phyloP scores from a whole-genome alignment of 2,888 invertebrate genomes.

The Agriopis marginaria region DNA sequence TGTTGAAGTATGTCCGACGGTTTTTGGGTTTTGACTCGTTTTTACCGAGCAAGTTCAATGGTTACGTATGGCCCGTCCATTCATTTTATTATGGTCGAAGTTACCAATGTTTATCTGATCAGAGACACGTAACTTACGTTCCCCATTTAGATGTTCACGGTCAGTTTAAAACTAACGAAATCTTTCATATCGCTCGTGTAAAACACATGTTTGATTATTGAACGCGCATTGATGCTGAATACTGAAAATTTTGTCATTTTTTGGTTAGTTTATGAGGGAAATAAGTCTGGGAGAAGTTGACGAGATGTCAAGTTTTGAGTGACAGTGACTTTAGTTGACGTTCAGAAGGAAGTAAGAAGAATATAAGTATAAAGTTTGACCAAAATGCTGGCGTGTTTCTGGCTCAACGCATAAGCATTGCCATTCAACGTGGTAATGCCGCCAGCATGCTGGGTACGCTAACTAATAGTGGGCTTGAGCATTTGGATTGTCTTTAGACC shows the following conservation, averaged over 20 bases:
- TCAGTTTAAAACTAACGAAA: background rate
- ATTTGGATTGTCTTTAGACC: no score
- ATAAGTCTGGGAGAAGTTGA: background rate
- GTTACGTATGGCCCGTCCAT: no score
- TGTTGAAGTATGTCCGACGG: no score
- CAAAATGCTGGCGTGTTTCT: no score
- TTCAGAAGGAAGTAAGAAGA: background rate
- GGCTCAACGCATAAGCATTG: no score
- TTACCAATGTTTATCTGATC: background rate
- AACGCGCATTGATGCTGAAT: background rate
- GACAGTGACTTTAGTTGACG: background rate
- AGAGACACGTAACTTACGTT: background rate
- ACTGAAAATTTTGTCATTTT: slow-evolving; percentile 3
- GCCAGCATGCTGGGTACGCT: no score
- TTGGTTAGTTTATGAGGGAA: background rate
- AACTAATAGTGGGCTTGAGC: no score
- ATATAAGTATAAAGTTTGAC: no score
- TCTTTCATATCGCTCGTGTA: slow-evolving; percentile 1
- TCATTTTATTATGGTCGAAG: no score
- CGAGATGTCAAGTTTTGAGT: background rate
- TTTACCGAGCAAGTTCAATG: no score
- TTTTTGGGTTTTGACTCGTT: no score
- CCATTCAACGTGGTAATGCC: no score
- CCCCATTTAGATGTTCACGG: slow-evolving; percentile 6
- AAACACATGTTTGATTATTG: background rate